Evolutionary conservation across 2,113 vertebrate genomes (phyloP).

Genomic region (Muntiacus reevesi): DNA sequence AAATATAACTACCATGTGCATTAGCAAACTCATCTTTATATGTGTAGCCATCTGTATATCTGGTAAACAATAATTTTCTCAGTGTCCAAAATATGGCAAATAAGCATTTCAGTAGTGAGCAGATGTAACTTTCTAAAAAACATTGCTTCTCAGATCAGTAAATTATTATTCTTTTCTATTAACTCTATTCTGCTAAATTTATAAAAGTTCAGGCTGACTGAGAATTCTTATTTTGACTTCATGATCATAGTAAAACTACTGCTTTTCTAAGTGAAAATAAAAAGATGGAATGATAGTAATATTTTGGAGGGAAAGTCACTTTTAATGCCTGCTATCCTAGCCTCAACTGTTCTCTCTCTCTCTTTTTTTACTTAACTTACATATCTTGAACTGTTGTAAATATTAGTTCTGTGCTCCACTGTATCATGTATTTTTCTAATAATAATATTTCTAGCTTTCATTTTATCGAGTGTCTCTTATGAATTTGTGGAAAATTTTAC

Average conservation of each 20-base stretch:
- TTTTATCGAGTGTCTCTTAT: not conserved
- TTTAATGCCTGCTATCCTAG: not conserved
- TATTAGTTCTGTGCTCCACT: not conserved
- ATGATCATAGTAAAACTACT: not conserved
- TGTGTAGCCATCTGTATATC: not conserved
- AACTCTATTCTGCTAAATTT: not conserved
- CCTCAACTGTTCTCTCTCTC: not conserved
- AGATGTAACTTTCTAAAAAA: not conserved
- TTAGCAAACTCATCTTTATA: not conserved
- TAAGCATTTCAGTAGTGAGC: not conserved
- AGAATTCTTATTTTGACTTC: slow-evolving; percentile 1
- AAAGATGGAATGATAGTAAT: not conserved
- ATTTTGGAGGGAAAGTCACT: not conserved
- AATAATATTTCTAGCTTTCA: not conserved
- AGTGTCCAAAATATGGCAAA: not conserved
- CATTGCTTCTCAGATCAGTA: not conserved
- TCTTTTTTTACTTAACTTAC: not conserved
- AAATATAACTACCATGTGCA: not conserved
- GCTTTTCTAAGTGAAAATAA: slow-evolving; percentile 18
- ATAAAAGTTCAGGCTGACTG: not conserved
- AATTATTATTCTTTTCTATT: not conserved
- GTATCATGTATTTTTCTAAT: not conserved
- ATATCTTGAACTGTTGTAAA: not conserved
- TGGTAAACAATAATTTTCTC: not conserved
- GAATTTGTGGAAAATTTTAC: not conserved